Base-by-base conservation (phyloP, 2,888 invertebrate genomes). In the Arctia plantaginis region DNA sequence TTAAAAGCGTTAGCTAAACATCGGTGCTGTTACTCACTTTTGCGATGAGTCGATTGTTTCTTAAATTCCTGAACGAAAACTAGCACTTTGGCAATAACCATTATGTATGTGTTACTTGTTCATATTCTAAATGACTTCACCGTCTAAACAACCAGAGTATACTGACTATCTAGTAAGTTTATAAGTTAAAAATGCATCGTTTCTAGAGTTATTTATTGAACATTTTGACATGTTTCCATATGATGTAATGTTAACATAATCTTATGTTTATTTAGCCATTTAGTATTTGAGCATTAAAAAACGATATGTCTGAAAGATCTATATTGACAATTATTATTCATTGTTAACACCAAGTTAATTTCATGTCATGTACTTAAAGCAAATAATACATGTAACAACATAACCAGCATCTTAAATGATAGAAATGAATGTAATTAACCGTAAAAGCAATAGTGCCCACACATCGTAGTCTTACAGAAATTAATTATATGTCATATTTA, bases 221-320 rank as follows among this genome's bases (percentile, higher is more conserved):
- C 79, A 80, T 82, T 85, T 90, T 89, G 86, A 85, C 84, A 83
- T 85, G 73, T 84, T 27, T 35, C 27, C 7, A 71, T 70, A 82
- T 92, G 93, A 93, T 89, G 90, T 93, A 92, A 93, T 87, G 66
- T 70, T 71, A 78, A 77, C 84, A 82, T 89, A 85, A 87, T 82
- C 79, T 69, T 82, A 82, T 80, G 79, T 82, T 85, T 86, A 84
- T 84, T 77, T 82, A 84, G 81, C 69, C 77, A 78, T 78, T 74
- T 84, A 83, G 64, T 55, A 30, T 66, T 66, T 66, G 35, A 39
- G 44, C 33, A 64, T 72, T 62, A 66, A 69, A 66, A 68, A 64
- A 68, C 39, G 20, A 8, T 35, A 3, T 39, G 70, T 44, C 62
- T 55, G 2, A 84, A 87, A 85, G 82, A 84, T 78, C 77, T 73